Evolutionary conservation across 2,113 vertebrate genomes (phyloP), one percentile per base, ranked within the genome.

Genomic region (Xiphorhynchus elegans): DNA sequence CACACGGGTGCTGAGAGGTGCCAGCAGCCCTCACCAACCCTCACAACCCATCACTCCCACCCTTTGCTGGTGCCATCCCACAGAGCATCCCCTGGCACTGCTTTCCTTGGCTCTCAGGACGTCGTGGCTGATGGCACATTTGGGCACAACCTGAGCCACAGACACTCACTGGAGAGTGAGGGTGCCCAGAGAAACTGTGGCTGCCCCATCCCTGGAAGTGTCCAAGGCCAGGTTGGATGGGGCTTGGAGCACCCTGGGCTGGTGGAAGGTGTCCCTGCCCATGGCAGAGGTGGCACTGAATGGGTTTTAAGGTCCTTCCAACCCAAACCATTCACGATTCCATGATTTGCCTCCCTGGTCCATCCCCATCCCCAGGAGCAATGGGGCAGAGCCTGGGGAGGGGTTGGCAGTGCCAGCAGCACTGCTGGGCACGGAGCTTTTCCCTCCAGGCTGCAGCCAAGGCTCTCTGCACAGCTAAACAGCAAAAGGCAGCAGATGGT

Each of bases 401-500:
- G 18, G 0, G 0, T 17, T 2, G 13, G 25, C 0, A 1, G 42
- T n/a, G 55, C 63, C 35, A 15, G 35, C 49, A 79, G 62, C 58
- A 14, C 20, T 31, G 39, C 55, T n/a, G 72, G 88, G 47, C 70
- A 73, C 0, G 0, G 46, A 1, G 11, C 12, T 78, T 63, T 1
- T n/a, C n/a, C 73, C 86, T 53, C 18, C 83, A 29, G 49, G 5
- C 73, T 53, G 72, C 69, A 89, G 72, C 79, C 63, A 58, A n/a
- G 80, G 52, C 23, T 11, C 46, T 56, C 53, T 4, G 4, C 35
- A 12, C 2, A 39, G 76, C 64, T 68, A 73, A 89, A 26, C 60
- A 68, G n/a, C 24, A n/a, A 84, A 90, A 87, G 59, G 69, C 76
- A 92, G 96, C 95, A 95, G 95, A 87, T 95, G 93, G 93, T 80